phyloP scores from a whole-genome alignment of 2,888 invertebrate species.

The Liodrosophila aerea region DNA sequence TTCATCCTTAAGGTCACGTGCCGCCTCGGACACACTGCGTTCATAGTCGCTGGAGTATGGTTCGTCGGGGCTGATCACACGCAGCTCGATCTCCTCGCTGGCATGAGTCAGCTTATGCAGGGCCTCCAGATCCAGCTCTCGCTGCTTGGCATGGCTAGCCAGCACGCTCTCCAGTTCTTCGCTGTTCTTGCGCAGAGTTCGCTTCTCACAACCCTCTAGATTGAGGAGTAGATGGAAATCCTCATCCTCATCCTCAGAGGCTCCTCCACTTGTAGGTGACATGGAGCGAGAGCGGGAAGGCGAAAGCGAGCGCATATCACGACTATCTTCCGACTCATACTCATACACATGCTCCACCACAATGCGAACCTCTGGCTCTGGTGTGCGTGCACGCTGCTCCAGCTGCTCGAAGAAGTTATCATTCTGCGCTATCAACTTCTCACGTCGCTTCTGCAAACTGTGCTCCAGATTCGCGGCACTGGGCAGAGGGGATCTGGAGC shows the following conservation, averaged over 20 bases:
- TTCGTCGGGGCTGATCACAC: conserved; percentile 54
- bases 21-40: conserved; percentile 76
- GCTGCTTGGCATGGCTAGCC: conserved; percentile 61
- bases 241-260: conserved; percentile 38
- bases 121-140: conserved; percentile 72
- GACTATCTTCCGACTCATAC: conserved; percentile 32
- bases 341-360: conserved; percentile 60
- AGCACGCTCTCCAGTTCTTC: conserved; percentile 66
- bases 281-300: conserved; percentile 39
- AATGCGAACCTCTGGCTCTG: conserved; percentile 54
- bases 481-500: conserved; percentile 65
- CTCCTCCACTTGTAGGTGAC: not conserved
- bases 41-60: conserved; percentile 52
- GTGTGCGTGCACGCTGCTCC: conserved; percentile 54
- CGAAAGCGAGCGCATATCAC: conserved; percentile 57
- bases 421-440: conserved; percentile 68
- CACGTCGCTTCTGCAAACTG: conserved; percentile 63
- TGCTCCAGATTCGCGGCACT: conserved; percentile 62
- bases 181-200: conserved; percentile 49
- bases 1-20: conserved; percentile 76
- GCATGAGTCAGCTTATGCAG: conserved; percentile 64
- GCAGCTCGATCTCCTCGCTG: conserved; percentile 72
- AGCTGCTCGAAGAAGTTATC: conserved; percentile 64
- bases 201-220: conserved; percentile 57
- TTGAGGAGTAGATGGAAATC: conserved; percentile 76